phyloP scores from a whole-genome alignment of 1,140 invertebrate genomes.

The Bursaphelenchus mucronatus region DNA sequence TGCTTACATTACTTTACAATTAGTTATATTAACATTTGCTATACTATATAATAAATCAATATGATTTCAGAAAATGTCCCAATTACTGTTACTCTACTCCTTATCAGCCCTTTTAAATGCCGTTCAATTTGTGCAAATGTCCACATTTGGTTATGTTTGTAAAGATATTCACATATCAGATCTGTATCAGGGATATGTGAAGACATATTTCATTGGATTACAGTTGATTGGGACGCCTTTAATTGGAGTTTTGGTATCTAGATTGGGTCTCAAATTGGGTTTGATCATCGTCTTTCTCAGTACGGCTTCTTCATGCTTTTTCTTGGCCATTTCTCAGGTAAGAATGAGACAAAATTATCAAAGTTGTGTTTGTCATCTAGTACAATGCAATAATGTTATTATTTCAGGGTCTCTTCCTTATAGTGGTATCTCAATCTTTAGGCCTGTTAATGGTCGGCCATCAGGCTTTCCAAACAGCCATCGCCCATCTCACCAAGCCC shows the following conservation, averaged over 20 bases:
- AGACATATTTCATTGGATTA: slow-evolving; percentile 13
- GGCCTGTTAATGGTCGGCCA: slow-evolving; percentile 10
- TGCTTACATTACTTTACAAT: background rate
- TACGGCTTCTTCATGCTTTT: background rate
- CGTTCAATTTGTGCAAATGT: background rate
- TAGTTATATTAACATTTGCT: background rate
- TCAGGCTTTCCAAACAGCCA: slow-evolving; percentile 11
- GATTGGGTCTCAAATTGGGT: background rate
- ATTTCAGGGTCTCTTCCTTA: background rate
- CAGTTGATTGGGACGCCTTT: slow-evolving; percentile 5
- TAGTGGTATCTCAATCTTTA: slow-evolving; percentile 3
- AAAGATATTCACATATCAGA: slow-evolving; percentile 10
- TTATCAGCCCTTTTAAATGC: slow-evolving; percentile 4
- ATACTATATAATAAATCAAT: background rate
- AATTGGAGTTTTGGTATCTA: slow-evolving; percentile 1
- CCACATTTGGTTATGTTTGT: background rate
- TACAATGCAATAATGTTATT: no score
- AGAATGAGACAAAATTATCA: background rate
- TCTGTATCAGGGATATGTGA: slow-evolving; percentile 3
- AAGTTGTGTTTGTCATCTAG: background rate
- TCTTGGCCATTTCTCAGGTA: slow-evolving; percentile 8
- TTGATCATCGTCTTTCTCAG: background rate
- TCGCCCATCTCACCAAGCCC: slow-evolving; percentile 16
- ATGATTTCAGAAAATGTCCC: background rate
- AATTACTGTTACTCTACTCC: slow-evolving; percentile 9